Evolutionary conservation across 1,140 invertebrate genomes (phyloP), one percentile per base, ranked within the genome.

Genomic region (Hyles vespertilio): DNA sequence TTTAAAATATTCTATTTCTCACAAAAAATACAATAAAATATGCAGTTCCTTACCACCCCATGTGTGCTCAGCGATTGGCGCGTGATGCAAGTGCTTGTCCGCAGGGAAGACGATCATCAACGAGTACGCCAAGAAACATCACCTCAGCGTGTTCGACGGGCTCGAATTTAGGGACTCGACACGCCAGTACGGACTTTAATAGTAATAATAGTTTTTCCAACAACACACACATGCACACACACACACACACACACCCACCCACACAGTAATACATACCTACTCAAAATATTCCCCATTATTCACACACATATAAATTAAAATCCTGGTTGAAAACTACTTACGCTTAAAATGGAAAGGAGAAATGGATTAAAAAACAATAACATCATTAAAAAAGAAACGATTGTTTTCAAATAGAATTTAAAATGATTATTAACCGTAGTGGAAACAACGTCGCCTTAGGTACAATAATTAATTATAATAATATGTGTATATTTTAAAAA

Each of bases 171-270:
- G 92, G 76, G 92, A 92, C 87, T 91, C 92, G 76, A 93, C 92
- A 74, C 91, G 93, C 89, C 92, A 93, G 92, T 93, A 93, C 90
- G 92, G 92, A 93, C 93, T 92, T 93, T 87, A 86, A 88, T 86
- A 86, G 85, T 88, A 88, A 88, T 87, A 87, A 59, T 81, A 81
- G 79, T 84, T 85, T 74, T 86, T 84, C 77, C 69, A 77, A 79
- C 73, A 63, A 56, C 34, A 67, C 48, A 71, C 65, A 74, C 66
- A 67, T 51, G 65, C 43, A 55, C 11, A 67, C 46, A 51, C 50
- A 70, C 47, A 62, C 56, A 61, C 50, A 54, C 12, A 46, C n/a
- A 62, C 32, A 44, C n/a, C 33, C 6, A 34, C 32, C 62, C 47
- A 70, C 43, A 55, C 36, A 40, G 36, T 5, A 0, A 22, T 22